Percentiles rank a stretch among this genome's conserved stretches.
phyloP scores from a whole-genome alignment of 1,140 invertebrate genomes.

The Schlechtendalia chinensis region DNA sequence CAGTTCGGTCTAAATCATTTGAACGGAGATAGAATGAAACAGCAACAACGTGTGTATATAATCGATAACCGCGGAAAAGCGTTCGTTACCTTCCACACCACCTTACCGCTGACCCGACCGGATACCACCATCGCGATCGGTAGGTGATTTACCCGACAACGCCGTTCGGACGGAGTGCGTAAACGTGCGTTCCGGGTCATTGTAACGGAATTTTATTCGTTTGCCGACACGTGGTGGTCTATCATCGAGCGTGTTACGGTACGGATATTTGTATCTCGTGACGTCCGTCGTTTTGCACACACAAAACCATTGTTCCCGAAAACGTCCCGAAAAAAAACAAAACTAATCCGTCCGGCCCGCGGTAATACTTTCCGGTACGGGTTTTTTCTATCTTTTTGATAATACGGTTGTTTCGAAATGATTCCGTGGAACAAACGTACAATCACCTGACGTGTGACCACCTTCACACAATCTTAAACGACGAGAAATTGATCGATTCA shows the following conservation, averaged over 20 bases:
- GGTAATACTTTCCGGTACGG: background rate
- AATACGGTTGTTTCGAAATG: too few relatives aligned
- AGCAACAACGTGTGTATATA: too few relatives aligned
- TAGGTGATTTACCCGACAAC: background rate
- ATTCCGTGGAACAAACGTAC: background rate
- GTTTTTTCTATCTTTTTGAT: too few relatives aligned
- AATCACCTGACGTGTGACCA: background rate
- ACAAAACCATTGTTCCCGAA: background rate
- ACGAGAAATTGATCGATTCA: background rate
- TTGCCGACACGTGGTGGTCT: slow-evolving; percentile 16
- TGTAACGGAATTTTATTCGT: slow-evolving; percentile 42
- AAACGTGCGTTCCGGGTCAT: too few relatives aligned
- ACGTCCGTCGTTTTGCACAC: too few relatives aligned
- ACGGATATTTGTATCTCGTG: too few relatives aligned
- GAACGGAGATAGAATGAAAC: background rate
- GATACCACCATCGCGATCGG: background rate
- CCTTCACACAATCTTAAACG: background rate
- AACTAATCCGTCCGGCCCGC: background rate
- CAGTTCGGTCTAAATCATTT: background rate
- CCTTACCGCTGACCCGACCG: background rate
- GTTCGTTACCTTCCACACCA: background rate
- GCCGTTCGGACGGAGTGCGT: too few relatives aligned
- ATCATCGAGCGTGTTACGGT: too few relatives aligned
- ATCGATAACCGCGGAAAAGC: slow-evolving; percentile 6
- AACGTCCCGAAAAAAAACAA: background rate